Conservation (phyloP, 2,113 vertebrate genomes). For the Cololabis saira region DNA sequence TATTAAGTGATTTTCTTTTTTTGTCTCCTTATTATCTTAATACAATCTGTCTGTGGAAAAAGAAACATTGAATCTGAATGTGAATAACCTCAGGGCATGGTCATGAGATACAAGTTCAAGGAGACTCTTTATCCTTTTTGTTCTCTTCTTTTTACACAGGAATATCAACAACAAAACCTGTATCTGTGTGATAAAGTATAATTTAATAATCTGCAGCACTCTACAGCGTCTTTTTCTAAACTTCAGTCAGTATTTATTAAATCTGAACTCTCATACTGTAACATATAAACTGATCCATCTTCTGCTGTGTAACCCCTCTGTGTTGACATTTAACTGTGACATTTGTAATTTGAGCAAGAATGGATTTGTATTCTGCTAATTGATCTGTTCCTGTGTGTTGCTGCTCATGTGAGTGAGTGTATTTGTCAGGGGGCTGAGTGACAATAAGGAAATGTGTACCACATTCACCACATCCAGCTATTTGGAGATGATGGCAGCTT, state of each 20-base stretch:
- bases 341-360: conserved; percentile 17
- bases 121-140: no score
- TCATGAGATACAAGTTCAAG: no score
- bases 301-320: not conserved
- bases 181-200: not conserved
- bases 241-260: conserved; percentile 26
- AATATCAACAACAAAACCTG: not conserved
- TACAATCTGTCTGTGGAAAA: no score
- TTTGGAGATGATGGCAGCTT: conserved; percentile 19
- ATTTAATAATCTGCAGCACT: not conserved
- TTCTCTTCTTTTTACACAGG: not conserved
- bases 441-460: not conserved
- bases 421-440: not conserved
- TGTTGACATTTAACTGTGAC: conserved; percentile 29
- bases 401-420: not conserved
- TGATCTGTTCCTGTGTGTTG: conserved; percentile 7
- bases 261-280: conserved; percentile 11
- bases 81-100: no score
- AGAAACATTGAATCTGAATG: no score
- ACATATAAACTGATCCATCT: not conserved
- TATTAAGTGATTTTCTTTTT: no score
- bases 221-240: not conserved
- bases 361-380: conserved; percentile 12
- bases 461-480: no score
- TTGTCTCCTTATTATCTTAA: no score